Base-by-base conservation (phyloP, 2,113 vertebrate genomes). In the Poicephalus gulielmi region DNA sequence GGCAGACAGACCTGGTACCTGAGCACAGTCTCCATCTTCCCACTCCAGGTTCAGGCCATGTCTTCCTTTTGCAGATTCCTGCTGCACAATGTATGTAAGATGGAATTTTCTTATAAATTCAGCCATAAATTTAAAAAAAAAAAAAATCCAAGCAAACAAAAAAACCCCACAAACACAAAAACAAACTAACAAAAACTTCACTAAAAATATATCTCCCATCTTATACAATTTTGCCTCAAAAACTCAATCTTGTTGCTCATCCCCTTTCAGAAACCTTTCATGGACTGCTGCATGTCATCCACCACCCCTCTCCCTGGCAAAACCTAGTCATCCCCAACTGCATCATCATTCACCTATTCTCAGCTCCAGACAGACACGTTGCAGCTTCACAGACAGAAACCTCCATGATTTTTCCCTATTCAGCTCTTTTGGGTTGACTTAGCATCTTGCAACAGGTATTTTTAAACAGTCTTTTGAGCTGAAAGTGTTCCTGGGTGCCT, bases 281-380 rank as follows among this genome's bases (percentile, higher is more conserved):
- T 23, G 52, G 11, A 7, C 66, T 10, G 17, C 57, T 63, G 50
- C 25, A 35, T 17, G 33, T 20, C 25, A 6, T 0, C 0, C 7
- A 39, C 31, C 44, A 62, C 35, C 5, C 64, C 50, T 30, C 49
- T 50, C 49, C 24, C 49, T 50, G 24, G 49, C 52, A 80, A 68
- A 68, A 55, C 5, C 13, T 44, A n/a, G 53, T 15, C 28, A 23
- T 10, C 22, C 31, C 30, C 19, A 9, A 0, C 39, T 35, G 19
- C 47, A 69, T 81, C 0, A 0, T 35, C 55, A 35, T 75, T 44
- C 46, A 4, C 52, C 4, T 1, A 2, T 47, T 44, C 37, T 76
- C 57, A 46, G 47, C 23, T 88, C 57, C 67, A 80, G 55, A 22
- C 35, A 92, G n/a, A 46, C 5, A 28, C 15, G 25, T 19, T 31